Base-by-base conservation (phyloP, 2,888 invertebrate genomes). In the Eupithecia inturbata region DNA sequence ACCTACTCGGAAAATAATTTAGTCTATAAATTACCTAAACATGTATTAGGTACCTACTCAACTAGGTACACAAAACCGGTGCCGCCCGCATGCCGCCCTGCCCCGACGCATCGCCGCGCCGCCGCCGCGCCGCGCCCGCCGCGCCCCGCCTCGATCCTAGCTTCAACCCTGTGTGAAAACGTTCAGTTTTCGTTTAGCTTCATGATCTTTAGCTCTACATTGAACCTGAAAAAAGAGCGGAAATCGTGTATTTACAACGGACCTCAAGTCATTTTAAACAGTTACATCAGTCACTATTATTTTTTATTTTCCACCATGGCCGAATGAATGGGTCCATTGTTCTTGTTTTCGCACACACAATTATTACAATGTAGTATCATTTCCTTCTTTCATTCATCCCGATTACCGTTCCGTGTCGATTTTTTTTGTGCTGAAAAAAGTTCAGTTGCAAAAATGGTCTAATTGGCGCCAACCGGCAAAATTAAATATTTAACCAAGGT, bases 401-500 rank as follows among this genome's bases (percentile, higher is more conserved):
- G 19, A 31, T 7, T 31, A 33, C 7, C 28, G 63, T 36, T 36
- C 63, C 63, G 33, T n/a, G 31, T 7, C 1, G 10, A 12, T 7
- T 31, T 31, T n/a, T 31, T 62, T 31, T 31, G 31, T 0, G 31
- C 19, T 19, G 5, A 5, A 22, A 53, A 57, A 57, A 57, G 57
- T 57, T 12, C 12, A 26, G 14, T 0, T 53, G 22, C 31, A 31
- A 36, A 63, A 63, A 31, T 63, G 22, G 53, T 53, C 3, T 63
- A 28, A 49, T 45, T 14, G 22, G n/a, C 49, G 63, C 22, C n/a
- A 36, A 63, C 73, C 87, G 82, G 70, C 83, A 73, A 78, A 83
- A 83, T 86, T 75, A 74, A 85, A 85, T 80, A 79, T 78, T 33
- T n/a, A 33, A 64, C 63, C 68, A 73, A 39, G 66, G 69, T 73